Percentiles rank a stretch among this genome's conserved stretches.
Evolutionary conservation across 2,888 invertebrate genomes (phyloP).

Genomic region (Ophion costatus): DNA sequence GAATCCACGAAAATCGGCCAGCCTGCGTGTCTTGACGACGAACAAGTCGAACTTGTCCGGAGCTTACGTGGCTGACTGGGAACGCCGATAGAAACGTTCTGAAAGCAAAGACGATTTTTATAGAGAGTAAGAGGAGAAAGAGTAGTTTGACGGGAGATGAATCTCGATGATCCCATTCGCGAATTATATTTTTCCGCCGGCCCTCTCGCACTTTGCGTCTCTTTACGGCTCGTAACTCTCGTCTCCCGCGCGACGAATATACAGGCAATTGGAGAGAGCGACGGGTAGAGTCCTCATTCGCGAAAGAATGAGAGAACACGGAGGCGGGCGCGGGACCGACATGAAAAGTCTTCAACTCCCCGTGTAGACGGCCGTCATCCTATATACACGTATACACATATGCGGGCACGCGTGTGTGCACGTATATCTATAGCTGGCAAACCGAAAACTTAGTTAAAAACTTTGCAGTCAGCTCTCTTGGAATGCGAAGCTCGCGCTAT

Average conservation of each 20-base stretch:
- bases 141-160: conserved; percentile 28
- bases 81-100: not conserved
- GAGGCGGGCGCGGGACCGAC: conserved; percentile 75
- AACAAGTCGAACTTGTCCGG: not conserved
- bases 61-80: not conserved
- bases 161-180: conserved; percentile 48
- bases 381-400: conserved; percentile 8
- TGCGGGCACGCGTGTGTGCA: conserved; percentile 3
- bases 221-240: conserved; percentile 59
- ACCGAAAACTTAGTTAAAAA: conserved; percentile 81
- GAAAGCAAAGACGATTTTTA: conserved; percentile 16
- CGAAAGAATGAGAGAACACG: conserved; percentile 76
- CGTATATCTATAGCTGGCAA: conserved; percentile 70
- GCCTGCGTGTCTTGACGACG: not conserved
- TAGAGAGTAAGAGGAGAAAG: conserved; percentile 23
- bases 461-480: conserved; percentile 80
- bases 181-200: conserved; percentile 37
- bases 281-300: conserved; percentile 66
- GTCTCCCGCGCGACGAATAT: conserved; percentile 20
- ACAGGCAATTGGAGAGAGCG: conserved; percentile 41
- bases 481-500: conserved; percentile 77
- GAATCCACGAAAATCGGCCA: not conserved
- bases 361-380: conserved; percentile 42
- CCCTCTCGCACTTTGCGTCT: conserved; percentile 14
- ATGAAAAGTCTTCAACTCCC: conserved; percentile 60